phyloP scores from a whole-genome alignment of 2,888 invertebrate genomes.

The Eilema depressum region DNA sequence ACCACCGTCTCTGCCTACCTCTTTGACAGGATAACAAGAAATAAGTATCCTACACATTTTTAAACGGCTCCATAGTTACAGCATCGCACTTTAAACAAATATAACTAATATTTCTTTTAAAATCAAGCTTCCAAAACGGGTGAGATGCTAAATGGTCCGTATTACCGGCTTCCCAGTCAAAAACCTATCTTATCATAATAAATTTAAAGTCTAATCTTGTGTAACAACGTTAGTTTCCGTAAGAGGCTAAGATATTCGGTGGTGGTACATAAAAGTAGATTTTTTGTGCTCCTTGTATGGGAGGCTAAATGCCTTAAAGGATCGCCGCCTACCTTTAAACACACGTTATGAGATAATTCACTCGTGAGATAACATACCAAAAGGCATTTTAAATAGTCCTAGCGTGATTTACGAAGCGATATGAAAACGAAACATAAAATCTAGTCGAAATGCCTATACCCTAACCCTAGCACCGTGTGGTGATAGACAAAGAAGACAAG shows the following conservation, averaged over 20 bases:
- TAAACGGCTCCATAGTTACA: constrained; percentile 12
- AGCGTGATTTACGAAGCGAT: not conserved
- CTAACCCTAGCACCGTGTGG: too few relatives aligned
- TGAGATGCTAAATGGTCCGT: constrained; percentile 13
- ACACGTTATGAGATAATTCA: constrained; percentile 44
- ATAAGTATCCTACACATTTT: not conserved
- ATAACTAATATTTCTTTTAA: constrained; percentile 19
- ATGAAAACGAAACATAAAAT: too few relatives aligned
- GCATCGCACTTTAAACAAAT: constrained; percentile 9
- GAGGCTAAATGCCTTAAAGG: constrained; percentile 42
- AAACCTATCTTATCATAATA: not conserved
- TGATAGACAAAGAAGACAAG: too few relatives aligned
- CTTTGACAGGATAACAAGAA: not conserved
- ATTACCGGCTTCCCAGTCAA: constrained; percentile 8
- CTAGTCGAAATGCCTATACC: too few relatives aligned
- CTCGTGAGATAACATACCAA: constrained; percentile 28
- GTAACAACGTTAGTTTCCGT: constrained; percentile 23
- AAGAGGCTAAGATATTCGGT: constrained; percentile 35
- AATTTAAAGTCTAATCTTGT: constrained; percentile 22
- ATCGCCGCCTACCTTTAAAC: constrained; percentile 39
- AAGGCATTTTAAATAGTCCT: not conserved
- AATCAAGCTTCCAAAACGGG: constrained; percentile 38
- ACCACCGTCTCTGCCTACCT: not conserved
- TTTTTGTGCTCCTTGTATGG: constrained; percentile 36
- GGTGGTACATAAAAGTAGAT: constrained; percentile 35